Evolutionary conservation across 2,797 vertebrate species (phyloP).

Genomic region (Fratercula arctica): DNA sequence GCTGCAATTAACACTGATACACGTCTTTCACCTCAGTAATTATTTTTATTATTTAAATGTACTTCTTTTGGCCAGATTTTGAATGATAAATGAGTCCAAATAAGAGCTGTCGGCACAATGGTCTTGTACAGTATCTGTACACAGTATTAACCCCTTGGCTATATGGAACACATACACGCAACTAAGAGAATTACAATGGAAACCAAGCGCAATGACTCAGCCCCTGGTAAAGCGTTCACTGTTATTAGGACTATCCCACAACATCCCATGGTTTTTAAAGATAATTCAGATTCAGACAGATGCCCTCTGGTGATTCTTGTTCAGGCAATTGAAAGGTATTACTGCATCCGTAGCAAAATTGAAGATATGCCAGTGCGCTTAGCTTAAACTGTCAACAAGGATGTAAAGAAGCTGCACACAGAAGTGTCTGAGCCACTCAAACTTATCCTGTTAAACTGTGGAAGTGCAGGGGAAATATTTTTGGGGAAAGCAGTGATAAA

Average conservation of each 20-base stretch:
- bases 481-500: not conserved
- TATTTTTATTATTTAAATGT: constrained; percentile 28
- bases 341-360: not conserved
- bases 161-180: not conserved
- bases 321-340: constrained; percentile 42
- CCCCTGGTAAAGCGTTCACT: constrained; percentile 9
- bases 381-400: not conserved
- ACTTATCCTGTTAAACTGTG: not conserved
- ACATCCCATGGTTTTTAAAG: constrained; percentile 21
- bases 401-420: not conserved
- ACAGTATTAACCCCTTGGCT: not conserved
- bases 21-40: constrained; percentile 9
- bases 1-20: not conserved
- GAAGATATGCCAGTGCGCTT: not conserved
- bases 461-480: not conserved
- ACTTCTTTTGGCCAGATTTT: not conserved
- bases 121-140: not conserved
- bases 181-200: not conserved
- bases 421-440: not conserved
- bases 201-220: constrained; percentile 2
- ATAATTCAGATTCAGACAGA: constrained; percentile 28
- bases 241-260: constrained; percentile 34
- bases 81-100: constrained; percentile 10
- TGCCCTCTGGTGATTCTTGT: constrained; percentile 51
- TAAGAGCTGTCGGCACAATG: not conserved